Evolutionary conservation across 2,888 invertebrate genomes (phyloP).

Genomic region (Phyllotreta cruciferae): DNA sequence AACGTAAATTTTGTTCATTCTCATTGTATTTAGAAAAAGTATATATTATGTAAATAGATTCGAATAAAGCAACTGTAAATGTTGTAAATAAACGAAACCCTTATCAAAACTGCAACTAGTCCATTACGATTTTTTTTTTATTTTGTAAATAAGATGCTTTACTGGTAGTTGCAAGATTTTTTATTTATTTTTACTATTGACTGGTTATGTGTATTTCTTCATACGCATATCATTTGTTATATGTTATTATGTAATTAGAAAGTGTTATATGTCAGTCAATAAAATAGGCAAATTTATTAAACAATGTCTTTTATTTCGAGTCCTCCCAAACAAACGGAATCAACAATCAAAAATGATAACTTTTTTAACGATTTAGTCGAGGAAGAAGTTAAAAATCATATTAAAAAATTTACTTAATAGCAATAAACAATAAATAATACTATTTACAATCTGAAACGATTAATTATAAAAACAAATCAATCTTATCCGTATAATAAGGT

Average conservation of each 20-base stretch:
- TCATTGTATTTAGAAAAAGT: slow-evolving; percentile 27
- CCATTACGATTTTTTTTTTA: slow-evolving; percentile 38
- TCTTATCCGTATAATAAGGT: too few species aligned
- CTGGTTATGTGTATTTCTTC: slow-evolving; percentile 50
- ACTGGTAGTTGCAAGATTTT: slow-evolving; percentile 45
- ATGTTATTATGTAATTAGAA: slow-evolving; percentile 56
- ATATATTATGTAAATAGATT: slow-evolving; percentile 38
- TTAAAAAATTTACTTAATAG: too few species aligned
- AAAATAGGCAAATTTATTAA: slow-evolving; percentile 55
- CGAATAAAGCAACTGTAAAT: slow-evolving; percentile 33
- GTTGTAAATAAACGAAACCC: slow-evolving; percentile 34
- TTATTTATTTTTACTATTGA: slow-evolving; percentile 41
- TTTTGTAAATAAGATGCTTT: slow-evolving; percentile 44
- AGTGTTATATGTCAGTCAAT: slow-evolving; percentile 58
- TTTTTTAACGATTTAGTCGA: too few species aligned
- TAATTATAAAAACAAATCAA: too few species aligned
- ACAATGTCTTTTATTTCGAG: slow-evolving; percentile 27
- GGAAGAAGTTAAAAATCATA: too few species aligned
- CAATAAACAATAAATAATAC: too few species aligned
- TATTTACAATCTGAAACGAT: too few species aligned
- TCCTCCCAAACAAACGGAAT: too few species aligned
- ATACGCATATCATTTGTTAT: slow-evolving; percentile 57
- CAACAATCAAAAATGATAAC: too few species aligned
- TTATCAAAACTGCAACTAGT: slow-evolving; percentile 47
- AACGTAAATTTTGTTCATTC: slow-evolving; percentile 34